Conservation (phyloP, 2,113 vertebrate species). For the Mixornis gularis region DNA sequence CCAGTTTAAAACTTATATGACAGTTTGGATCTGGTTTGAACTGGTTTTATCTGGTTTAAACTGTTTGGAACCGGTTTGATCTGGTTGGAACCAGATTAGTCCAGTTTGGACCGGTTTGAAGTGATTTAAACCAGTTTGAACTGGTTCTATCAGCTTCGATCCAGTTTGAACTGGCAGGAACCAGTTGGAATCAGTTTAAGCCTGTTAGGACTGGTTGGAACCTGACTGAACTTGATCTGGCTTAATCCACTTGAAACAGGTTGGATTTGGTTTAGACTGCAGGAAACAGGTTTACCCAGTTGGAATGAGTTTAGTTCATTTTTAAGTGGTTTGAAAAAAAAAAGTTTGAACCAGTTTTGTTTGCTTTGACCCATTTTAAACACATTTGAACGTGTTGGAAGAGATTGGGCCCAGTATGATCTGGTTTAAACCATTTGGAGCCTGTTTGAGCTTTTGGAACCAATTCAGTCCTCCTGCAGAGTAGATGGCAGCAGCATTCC, state of each 20-base stretch:
- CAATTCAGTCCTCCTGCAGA: neutral
- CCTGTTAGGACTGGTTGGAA: neutral
- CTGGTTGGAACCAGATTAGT: neutral
- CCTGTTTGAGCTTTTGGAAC: neutral
- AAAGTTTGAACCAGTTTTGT: neutral
- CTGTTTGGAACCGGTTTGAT: neutral
- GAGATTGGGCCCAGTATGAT: neutral
- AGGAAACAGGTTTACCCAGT: neutral
- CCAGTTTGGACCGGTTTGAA: too few relatives aligned
- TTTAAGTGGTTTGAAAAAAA: neutral
- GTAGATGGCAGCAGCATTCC: neutral
- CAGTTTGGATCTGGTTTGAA: neutral
- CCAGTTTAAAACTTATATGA: neutral
- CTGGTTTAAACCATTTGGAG: neutral
- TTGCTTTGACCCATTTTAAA: neutral
- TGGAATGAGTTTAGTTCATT: neutral
- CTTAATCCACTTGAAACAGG: neutral
- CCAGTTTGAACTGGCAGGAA: neutral
- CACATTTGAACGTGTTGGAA: accelerated
- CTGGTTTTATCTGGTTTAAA: neutral
- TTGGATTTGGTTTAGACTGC: neutral
- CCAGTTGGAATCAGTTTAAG: neutral
- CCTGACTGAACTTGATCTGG: accelerated
- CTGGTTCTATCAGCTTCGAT: neutral
- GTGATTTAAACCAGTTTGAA: neutral